Percentiles rank a stretch among this genome's conserved stretches.
Evolutionary conservation across 2,797 vertebrate species (phyloP).

Genomic region (Chloroceryle inda): DNA sequence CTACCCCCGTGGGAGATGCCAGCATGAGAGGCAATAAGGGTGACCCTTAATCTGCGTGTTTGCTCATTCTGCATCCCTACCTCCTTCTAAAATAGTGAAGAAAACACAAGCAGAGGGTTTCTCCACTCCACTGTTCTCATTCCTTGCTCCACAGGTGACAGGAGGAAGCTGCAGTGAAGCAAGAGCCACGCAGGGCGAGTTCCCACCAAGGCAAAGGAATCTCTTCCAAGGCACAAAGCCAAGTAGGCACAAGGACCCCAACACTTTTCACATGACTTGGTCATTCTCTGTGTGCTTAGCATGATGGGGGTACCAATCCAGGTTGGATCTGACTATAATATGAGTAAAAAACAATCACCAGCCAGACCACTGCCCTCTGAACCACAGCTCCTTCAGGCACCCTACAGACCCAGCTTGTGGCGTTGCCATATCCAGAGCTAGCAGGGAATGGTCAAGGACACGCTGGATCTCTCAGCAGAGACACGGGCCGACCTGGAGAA

Average conservation of each 20-base stretch:
- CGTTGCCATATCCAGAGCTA: background rate
- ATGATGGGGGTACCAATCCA: background rate
- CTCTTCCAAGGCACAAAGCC: background rate
- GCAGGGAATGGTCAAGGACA: background rate
- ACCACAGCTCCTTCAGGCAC: background rate
- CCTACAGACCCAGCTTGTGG: background rate
- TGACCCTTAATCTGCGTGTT: background rate
- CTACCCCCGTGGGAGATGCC: background rate
- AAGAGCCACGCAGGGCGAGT: background rate
- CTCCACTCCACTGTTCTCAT: accelerated
- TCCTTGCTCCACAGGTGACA: accelerated
- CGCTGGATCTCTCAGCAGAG: background rate
- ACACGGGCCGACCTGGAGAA: background rate
- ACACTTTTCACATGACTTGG: background rate
- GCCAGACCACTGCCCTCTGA: background rate
- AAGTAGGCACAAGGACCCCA: background rate
- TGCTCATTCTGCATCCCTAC: background rate
- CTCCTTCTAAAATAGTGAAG: background rate
- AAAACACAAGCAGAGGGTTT: background rate
- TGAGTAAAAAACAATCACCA: accelerated
- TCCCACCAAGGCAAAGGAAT: background rate
- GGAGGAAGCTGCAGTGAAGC: background rate
- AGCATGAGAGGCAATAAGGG: background rate
- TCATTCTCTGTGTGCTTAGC: background rate
- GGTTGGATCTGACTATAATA: background rate